Base-by-base conservation (phyloP, 1,140 invertebrate species). In the Riptortus pedestris region DNA sequence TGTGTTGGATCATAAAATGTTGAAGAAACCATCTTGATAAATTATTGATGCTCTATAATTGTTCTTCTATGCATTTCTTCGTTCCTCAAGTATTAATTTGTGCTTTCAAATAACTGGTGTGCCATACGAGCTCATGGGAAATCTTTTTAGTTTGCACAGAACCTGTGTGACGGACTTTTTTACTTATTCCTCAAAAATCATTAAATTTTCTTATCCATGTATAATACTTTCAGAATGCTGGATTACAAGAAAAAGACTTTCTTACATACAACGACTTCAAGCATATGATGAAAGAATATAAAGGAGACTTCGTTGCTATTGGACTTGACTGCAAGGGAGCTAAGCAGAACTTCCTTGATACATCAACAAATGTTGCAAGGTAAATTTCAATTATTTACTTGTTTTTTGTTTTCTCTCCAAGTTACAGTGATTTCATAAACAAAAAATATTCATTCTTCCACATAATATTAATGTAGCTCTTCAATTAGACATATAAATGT, bases 221-320 rank as follows among this genome's bases (percentile, higher is more conserved):
- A n/a, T n/a, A n/a, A n/a, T n/a, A n/a, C n/a, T 72, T 68, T 61
- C 74, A 88, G 78, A 87, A 91, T 71, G 90, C 93, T 5, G 96
- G 96, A 14, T 76, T 98, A 0, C 84, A 93, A 73, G 83, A 91
- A 67, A 95, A 96, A 77, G 86, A 93, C 64, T 87, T 87, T 67
- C 79, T 99, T 11, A 94, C 90, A 0, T 97, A 98, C 73, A 88
- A 90, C 48, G 95, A 98, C 72, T 98, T 98, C 70, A 93, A 94
- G 73, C 73, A 90, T 1, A 92, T 96, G 86, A 94, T 98, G 88
- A 92, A 92, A 68, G 93, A 96, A 71, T 96, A 96, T 74, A 96
- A 96, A 77, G 91, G 90, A 7, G 92, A 95, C 72, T 96, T 97
- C 73, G 91, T 96, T 0, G 93, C 92, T 0, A 95, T 98, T 64